Percentiles rank a stretch among this genome's conserved stretches.
These are phyloP conservation scores for Leucoraja ocellata DNA, from an alignment of 2,797 vertebrate species.

Conservation along the genomic window DNA sequence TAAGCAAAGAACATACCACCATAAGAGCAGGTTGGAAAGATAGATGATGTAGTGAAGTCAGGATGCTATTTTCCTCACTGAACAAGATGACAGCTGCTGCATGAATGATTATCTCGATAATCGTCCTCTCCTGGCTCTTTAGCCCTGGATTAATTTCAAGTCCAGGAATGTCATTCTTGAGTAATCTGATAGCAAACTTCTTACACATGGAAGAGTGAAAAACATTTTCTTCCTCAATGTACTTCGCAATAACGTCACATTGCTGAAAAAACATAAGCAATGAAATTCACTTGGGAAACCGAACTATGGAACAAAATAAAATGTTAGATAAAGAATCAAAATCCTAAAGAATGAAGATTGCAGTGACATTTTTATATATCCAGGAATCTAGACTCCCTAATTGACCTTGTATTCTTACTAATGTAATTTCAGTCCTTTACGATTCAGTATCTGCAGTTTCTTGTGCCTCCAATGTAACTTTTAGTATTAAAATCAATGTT, in stretches of 20 bases:
- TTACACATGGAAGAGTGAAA: conserved; percentile 51
- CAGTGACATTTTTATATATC: background rate
- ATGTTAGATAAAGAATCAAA: background rate
- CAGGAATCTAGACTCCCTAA: background rate
- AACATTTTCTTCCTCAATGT: conserved; percentile 56
- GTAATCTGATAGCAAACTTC: conserved; percentile 61
- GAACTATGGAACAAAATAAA: background rate
- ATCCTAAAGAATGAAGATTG: background rate
- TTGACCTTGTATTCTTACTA: too few species aligned
- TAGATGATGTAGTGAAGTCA: conserved; percentile 69
- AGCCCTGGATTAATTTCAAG: conserved; percentile 45
- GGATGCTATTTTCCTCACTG: conserved; percentile 53
- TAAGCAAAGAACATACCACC: conserved; percentile 59
- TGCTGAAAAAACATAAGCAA: conserved; percentile 58
- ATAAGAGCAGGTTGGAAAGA: conserved; percentile 64
- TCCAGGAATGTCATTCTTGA: conserved; percentile 57
- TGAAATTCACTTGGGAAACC: background rate
- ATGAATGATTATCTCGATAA: conserved; percentile 69
- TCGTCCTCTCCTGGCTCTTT: conserved; percentile 40
- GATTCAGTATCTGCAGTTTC: too few species aligned
- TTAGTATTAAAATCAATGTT: background rate
- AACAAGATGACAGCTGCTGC: conserved; percentile 60
- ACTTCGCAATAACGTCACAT: conserved; percentile 51
- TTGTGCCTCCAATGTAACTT: too few species aligned
- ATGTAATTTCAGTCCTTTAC: background rate